Evolutionary conservation across 2,888 invertebrate genomes (phyloP).

Genomic region (Noctua pronuba): DNA sequence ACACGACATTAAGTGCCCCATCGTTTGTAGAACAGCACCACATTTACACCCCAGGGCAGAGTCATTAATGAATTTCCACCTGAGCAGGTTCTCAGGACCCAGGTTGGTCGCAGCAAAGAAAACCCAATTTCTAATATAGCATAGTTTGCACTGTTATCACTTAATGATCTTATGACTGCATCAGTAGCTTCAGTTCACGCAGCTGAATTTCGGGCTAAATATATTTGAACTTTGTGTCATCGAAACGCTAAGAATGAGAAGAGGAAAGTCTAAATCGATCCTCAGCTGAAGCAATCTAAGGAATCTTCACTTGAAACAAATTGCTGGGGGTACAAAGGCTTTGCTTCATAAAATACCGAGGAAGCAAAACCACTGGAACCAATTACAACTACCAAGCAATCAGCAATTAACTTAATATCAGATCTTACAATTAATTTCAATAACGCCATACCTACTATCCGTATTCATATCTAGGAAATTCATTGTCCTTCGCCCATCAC

Average conservation of each 20-base stretch:
- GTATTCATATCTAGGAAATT: slow-evolving; percentile 15
- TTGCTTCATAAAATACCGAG: neutral
- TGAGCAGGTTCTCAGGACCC: no score
- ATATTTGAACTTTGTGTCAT: neutral
- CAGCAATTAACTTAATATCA: slow-evolving; percentile 7
- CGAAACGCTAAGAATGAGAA: neutral
- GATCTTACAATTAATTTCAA: slow-evolving; percentile 22
- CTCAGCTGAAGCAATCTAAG: neutral
- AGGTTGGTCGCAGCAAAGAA: no score
- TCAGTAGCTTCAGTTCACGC: neutral
- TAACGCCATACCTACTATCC: neutral
- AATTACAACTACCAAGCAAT: neutral
- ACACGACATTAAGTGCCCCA: no score
- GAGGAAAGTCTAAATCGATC: neutral
- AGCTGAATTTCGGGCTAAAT: no score
- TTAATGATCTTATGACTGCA: no score
- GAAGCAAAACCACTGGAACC: neutral
- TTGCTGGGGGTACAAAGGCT: neutral
- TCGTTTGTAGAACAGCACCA: no score
- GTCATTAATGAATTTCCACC: no score
- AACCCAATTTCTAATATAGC: no score
- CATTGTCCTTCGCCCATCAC: slow-evolving; percentile 1
- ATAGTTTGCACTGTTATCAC: no score
- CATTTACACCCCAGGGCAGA: no score
- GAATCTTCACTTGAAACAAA: neutral